phyloP scores from a whole-genome alignment of 2,113 vertebrate species.

The Athene cunicularia region DNA sequence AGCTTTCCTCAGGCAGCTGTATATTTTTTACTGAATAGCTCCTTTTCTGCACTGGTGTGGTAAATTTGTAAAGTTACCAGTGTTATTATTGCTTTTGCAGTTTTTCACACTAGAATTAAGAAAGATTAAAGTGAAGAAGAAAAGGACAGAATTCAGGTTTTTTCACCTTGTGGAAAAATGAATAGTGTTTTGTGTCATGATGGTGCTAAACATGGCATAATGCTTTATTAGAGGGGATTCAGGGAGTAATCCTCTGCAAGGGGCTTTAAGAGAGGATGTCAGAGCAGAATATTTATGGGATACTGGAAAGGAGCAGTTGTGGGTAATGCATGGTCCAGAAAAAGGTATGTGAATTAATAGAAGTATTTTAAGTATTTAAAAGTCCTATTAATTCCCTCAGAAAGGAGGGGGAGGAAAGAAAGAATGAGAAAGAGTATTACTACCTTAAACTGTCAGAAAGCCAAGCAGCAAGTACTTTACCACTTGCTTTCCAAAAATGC shows the following conservation, averaged over 20 bases:
- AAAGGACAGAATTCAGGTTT: background rate
- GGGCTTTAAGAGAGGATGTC: background rate
- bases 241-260: background rate
- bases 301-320: background rate
- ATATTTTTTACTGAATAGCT: background rate
- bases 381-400: background rate
- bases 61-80: background rate
- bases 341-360: background rate
- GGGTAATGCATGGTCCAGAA: rapidly evolving
- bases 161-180: background rate
- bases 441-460: background rate
- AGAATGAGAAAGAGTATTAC: background rate
- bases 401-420: background rate
- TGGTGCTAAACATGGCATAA: background rate
- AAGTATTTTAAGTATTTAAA: background rate
- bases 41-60: background rate
- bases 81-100: background rate
- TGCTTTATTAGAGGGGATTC: background rate
- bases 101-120: background rate
- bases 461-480: background rate
- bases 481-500: background rate
- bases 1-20: background rate
- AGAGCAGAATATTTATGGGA: background rate
- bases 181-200: background rate
- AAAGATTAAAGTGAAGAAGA: background rate